Conservation (phyloP, 2,888 invertebrate species). For the Entomobrya proxima region DNA sequence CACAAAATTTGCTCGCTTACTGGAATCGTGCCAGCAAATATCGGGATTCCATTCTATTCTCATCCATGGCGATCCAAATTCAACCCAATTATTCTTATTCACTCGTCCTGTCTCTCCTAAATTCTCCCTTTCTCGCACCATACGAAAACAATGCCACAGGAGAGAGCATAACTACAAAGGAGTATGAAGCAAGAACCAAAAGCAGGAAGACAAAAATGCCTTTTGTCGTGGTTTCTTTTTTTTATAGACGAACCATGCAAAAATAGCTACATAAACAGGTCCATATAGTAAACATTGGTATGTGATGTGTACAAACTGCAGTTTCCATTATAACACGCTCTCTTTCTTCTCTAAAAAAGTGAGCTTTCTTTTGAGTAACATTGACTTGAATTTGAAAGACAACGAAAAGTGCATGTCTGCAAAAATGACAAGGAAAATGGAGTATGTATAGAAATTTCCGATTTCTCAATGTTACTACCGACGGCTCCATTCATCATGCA, state of each 20-base stretch:
- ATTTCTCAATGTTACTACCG: neutral
- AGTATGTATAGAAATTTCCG: neutral
- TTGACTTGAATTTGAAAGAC: neutral
- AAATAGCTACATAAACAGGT: conserved; percentile 4
- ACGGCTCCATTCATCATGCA: neutral
- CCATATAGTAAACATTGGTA: neutral
- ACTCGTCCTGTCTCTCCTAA: conserved; percentile 7
- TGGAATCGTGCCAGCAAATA: conserved; percentile 49
- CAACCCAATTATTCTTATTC: conserved; percentile 53
- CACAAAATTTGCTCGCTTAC: neutral
- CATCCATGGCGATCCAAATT: conserved; percentile 42
- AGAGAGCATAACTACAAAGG: neutral
- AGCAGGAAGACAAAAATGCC: neutral
- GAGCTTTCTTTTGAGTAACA: neutral
- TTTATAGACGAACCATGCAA: conserved; percentile 20
- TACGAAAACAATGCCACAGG: conserved; percentile 9
- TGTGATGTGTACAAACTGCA: neutral
- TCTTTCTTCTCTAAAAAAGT: neutral
- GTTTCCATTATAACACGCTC: neutral
- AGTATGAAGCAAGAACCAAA: neutral
- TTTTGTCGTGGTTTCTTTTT: neutral
- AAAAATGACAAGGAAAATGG: neutral
- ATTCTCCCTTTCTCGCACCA: neutral
- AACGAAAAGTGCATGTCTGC: neutral
- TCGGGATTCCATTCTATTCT: conserved; percentile 56